Percentiles rank a stretch among this genome's conserved stretches.
Evolutionary conservation across 2,888 invertebrate species (phyloP).

Genomic region (Seira ritae): DNA sequence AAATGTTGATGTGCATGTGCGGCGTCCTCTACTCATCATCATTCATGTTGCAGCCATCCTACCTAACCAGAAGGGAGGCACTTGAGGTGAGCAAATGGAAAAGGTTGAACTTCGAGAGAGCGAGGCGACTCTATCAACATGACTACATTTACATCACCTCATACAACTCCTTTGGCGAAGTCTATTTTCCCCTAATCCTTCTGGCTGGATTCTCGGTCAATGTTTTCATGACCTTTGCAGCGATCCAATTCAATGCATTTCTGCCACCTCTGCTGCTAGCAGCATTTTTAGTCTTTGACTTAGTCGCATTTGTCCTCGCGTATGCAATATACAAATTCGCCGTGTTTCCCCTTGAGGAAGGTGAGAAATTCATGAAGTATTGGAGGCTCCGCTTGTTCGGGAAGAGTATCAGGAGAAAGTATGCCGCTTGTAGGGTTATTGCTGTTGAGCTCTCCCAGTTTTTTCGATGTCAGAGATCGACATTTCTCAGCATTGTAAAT

Average conservation of each 20-base stretch:
- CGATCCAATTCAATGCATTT: slow-evolving; percentile 18
- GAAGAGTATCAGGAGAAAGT: not conserved
- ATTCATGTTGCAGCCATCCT: not conserved
- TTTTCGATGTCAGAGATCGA: slow-evolving; percentile 23
- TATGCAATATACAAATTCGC: slow-evolving; percentile 27
- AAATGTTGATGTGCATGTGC: not conserved
- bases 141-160: too few relatives aligned
- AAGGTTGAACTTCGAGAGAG: too few relatives aligned
- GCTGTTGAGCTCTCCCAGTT: slow-evolving; percentile 20
- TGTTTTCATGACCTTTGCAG: slow-evolving; percentile 24
- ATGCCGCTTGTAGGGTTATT: not conserved
- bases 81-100: too few relatives aligned
- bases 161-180: slow-evolving; percentile 20
- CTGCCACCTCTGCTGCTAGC: not conserved
- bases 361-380: not conserved
- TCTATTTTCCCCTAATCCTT: slow-evolving; percentile 18
- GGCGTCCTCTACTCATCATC: not conserved
- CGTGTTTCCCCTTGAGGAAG: slow-evolving; percentile 14
- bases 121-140: not conserved
- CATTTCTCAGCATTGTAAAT: slow-evolving; percentile 20
- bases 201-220: slow-evolving; percentile 26
- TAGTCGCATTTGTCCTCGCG: not conserved
- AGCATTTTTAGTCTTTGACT: slow-evolving; percentile 34
- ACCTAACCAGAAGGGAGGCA: not conserved
- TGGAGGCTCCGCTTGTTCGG: slow-evolving; percentile 20